phyloP scores from a whole-genome alignment of 2,888 invertebrate species.

The Ectemnius cavifrons region DNA sequence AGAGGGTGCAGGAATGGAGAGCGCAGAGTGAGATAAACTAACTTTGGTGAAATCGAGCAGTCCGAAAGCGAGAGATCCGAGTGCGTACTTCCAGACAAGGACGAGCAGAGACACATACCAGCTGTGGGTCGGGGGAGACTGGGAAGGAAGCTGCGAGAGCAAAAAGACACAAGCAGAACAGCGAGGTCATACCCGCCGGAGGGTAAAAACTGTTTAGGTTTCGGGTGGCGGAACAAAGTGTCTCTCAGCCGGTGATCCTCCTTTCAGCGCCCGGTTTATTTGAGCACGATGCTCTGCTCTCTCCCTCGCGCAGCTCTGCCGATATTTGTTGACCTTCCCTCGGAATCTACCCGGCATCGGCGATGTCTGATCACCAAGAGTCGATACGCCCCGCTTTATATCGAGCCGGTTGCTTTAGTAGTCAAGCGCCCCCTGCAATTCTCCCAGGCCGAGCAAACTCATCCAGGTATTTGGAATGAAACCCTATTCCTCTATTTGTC shows the following conservation, averaged over 20 bases:
- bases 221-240: constrained; percentile 66
- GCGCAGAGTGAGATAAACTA: constrained; percentile 12
- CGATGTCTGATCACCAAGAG: neutral
- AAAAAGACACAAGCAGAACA: constrained; percentile 58
- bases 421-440: neutral
- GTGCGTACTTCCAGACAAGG: neutral
- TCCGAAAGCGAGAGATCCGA: constrained; percentile 9
- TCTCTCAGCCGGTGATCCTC: constrained; percentile 44
- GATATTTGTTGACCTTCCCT: constrained; percentile 52
- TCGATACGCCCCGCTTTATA: neutral
- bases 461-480: neutral
- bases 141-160: constrained; percentile 48
- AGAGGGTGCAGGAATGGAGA: constrained; percentile 7
- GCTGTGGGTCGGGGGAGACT: constrained; percentile 29
- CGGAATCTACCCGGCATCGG: constrained; percentile 14
- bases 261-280: constrained; percentile 50
- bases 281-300: constrained; percentile 22
- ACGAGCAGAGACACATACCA: constrained; percentile 28
- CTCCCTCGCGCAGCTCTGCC: neutral
- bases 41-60: constrained; percentile 4
- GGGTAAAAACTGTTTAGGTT: constrained; percentile 65
- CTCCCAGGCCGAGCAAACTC: neutral
- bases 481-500: neutral
- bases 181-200: constrained; percentile 39
- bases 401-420: neutral